Base-by-base conservation (phyloP, 2,888 invertebrate genomes). In the Odontothrips loti region DNA sequence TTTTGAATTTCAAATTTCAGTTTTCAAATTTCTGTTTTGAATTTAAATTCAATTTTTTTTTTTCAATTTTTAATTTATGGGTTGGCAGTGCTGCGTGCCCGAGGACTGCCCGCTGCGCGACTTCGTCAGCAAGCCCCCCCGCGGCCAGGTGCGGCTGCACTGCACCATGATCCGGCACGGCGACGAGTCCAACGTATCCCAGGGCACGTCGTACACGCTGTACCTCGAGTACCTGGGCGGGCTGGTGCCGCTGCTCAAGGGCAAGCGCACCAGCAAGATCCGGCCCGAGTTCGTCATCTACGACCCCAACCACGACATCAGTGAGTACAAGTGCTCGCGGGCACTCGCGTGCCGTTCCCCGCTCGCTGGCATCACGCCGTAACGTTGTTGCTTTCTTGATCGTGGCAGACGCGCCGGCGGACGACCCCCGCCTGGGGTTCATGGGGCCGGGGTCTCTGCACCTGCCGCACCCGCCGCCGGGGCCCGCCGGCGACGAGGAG, bases 271-370 rank as follows among this genome's bases (percentile, higher is more conserved):
- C 82, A 98, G 98, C 87, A 98, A 98, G 89, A 95, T 99, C 84
- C 91, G 98, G 81, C 99, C 99, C 0, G 99, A 99, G 88, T 99
- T 99, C 88, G 96, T 99, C 82, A 98, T 99, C 85, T 97, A 95
- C 87, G 96, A 97, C 88, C 96, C 96, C 1, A 95, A 27, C 12
- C 68, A 75, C 68, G 68, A 75, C 68, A 75, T 75, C 27, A 23
- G 68, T 75, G 27, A 75, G 68, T 27, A 75, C 2, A 68, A n/a
- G 34, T 43, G 34, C 34, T 91, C 68, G 94, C 93, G 89, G n/a
- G n/a, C n/a, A n/a, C n/a, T n/a, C n/a, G n/a, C n/a, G n/a, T n/a
- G n/a, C n/a, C n/a, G n/a, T n/a, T n/a, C n/a, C n/a, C n/a, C n/a
- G n/a, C n/a, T n/a, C n/a, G n/a, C n/a, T n/a, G n/a, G n/a, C n/a